Evolutionary conservation across 2,888 invertebrate genomes (phyloP).

Genomic region (Tetranychus truncatus): DNA sequence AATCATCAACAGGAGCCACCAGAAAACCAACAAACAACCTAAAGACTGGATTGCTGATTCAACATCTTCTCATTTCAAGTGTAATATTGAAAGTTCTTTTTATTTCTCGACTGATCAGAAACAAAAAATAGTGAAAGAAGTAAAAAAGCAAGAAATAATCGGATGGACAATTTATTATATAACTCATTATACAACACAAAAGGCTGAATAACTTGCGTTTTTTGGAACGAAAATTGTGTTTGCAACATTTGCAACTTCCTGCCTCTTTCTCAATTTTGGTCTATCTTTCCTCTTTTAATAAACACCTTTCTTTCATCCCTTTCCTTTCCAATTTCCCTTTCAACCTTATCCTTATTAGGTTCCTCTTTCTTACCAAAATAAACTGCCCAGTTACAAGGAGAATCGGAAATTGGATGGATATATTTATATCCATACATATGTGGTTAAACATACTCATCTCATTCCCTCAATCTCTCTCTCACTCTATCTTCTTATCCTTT

Average conservation of each 20-base stretch:
- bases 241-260: conserved; percentile 3
- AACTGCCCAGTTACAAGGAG: not conserved
- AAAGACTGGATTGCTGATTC: not conserved
- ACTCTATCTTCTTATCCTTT: not conserved
- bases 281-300: not conserved
- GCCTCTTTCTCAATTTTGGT: not conserved
- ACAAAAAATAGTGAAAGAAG: not conserved
- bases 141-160: not conserved
- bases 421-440: not conserved
- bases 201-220: not conserved
- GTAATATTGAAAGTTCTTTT: not conserved
- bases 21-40: no score
- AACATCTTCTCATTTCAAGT: not conserved
- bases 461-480: conserved; percentile 6
- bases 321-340: not conserved
- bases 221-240: not conserved
- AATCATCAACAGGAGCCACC: no score
- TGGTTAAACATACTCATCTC: not conserved
- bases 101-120: not conserved
- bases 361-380: not conserved
- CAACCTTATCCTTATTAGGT: not conserved
- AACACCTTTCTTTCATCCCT: not conserved
- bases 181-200: not conserved
- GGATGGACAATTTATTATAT: not conserved
- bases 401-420: not conserved